phyloP scores from a whole-genome alignment of 2,113 vertebrate genomes.

The Alexandromys fortis region DNA sequence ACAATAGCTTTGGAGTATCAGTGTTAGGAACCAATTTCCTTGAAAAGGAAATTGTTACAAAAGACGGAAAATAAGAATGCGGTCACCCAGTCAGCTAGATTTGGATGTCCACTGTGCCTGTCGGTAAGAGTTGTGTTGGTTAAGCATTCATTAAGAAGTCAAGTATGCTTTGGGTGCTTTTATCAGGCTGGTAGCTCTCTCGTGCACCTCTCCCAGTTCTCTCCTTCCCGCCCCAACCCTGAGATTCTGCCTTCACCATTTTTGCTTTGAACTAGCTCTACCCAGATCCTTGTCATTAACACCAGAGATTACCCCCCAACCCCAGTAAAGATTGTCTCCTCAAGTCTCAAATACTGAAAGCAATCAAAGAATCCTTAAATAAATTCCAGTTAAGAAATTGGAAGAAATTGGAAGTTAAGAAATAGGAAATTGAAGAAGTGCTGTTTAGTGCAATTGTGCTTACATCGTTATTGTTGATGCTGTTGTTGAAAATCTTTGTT shows the following conservation, averaged over 20 bases:
- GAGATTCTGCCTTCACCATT: conserved; percentile 13
- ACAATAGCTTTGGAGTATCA: conserved; percentile 70
- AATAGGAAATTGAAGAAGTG: conserved; percentile 68
- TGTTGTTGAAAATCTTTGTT: conserved; percentile 49
- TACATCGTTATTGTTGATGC: background rate
- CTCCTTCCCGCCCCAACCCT: background rate
- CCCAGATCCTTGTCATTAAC: conserved; percentile 54
- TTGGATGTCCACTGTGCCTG: conserved; percentile 66
- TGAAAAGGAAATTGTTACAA: conserved; percentile 68
- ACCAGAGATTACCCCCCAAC: background rate
- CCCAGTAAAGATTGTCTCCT: conserved; percentile 38
- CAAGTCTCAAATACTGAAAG: conserved; percentile 59
- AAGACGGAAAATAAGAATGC: conserved; percentile 60
- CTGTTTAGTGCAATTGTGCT: conserved; percentile 58
- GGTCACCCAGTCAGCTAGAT: conserved; percentile 21
- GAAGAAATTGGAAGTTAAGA: conserved; percentile 60
- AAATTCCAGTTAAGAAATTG: conserved; percentile 69
- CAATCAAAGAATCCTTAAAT: conserved; percentile 69
- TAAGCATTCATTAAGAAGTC: conserved; percentile 73
- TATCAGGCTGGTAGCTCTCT: conserved; percentile 1
- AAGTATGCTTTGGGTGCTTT: background rate
- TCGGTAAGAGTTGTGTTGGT: conserved; percentile 66
- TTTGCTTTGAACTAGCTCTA: conserved; percentile 42
- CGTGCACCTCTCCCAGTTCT: background rate
- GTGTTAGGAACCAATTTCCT: conserved; percentile 78